A percentile compares a stretch with the other conserved stretches of the same genome.
These are phyloP conservation scores for Drosophila pseudoananassae DNA, from an alignment of 1,140 invertebrate species.

Conservation along the genomic window DNA sequence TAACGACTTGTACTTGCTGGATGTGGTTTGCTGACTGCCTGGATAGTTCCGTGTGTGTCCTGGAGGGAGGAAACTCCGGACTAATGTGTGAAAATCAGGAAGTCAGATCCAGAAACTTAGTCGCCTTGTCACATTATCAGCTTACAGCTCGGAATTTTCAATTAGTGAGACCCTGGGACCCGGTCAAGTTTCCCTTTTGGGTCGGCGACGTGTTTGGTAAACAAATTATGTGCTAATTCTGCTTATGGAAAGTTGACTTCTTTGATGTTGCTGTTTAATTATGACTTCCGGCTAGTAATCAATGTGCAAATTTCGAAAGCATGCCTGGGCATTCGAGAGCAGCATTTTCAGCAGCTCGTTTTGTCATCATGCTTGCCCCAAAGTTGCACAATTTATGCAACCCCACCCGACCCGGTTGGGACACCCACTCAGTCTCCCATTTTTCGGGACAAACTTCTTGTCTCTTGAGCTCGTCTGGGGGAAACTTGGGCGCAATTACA, in stretches of 20 bases:
- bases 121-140: constrained; percentile 63
- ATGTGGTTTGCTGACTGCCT: constrained; percentile 8
- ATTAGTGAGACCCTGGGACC: constrained; percentile 57
- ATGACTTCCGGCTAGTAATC: constrained; percentile 80
- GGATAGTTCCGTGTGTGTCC: background rate
- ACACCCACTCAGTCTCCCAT: background rate
- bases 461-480: constrained; percentile 20
- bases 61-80: background rate
- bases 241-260: constrained; percentile 58
- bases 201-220: constrained; percentile 70
- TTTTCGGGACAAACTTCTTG: constrained; percentile 9
- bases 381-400: constrained; percentile 77
- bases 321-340: constrained; percentile 60
- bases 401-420: constrained; percentile 1
- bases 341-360: constrained; percentile 36
- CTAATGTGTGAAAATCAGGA: constrained; percentile 32
- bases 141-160: constrained; percentile 75
- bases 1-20: constrained; percentile 55
- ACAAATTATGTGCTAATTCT: constrained; percentile 80
- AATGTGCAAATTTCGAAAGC: constrained; percentile 71
- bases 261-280: constrained; percentile 70
- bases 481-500: constrained; percentile 73
- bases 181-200: constrained; percentile 61
- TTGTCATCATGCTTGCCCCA: constrained; percentile 27
- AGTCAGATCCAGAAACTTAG: constrained; percentile 38